Conservation (phyloP, 1,140 invertebrate genomes). For the Eriosoma lanigerum region DNA sequence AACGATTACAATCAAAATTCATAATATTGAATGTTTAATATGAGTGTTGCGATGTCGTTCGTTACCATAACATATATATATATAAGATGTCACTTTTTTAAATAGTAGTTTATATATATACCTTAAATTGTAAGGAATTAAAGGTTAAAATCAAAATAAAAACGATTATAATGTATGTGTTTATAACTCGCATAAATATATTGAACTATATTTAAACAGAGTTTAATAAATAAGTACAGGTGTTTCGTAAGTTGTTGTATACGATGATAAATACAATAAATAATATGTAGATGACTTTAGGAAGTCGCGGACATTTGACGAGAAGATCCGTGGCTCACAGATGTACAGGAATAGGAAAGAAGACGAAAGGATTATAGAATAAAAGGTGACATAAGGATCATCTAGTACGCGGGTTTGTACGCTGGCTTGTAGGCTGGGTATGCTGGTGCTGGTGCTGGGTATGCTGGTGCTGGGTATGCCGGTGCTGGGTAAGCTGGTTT, state of each 20-base stretch:
- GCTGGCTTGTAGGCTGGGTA: slow-evolving; percentile 52
- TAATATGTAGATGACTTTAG: background rate
- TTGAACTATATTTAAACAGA: slow-evolving; percentile 19
- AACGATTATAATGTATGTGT: background rate
- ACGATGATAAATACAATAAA: background rate
- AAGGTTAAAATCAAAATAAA: background rate
- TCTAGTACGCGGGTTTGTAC: slow-evolving; percentile 26
- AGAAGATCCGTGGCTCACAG: background rate
- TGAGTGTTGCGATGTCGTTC: no score
- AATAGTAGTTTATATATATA: no score
- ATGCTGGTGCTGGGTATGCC: slow-evolving; percentile 14
- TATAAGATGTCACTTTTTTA: no score
- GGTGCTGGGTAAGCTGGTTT: slow-evolving; percentile 52
- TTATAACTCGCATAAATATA: background rate
- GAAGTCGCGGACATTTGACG: background rate
- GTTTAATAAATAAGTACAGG: slow-evolving; percentile 21
- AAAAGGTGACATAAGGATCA: background rate
- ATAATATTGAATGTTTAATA: no score
- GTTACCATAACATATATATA: no score
- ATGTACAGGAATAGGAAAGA: background rate
- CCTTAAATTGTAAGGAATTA: no score
- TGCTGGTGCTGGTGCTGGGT: slow-evolving; percentile 36
- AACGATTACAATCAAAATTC: no score
- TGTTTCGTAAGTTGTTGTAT: background rate
- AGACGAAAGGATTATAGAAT: no score